Evolutionary conservation across 2,888 invertebrate species (phyloP).

Genomic region (Noctua fimbriata): DNA sequence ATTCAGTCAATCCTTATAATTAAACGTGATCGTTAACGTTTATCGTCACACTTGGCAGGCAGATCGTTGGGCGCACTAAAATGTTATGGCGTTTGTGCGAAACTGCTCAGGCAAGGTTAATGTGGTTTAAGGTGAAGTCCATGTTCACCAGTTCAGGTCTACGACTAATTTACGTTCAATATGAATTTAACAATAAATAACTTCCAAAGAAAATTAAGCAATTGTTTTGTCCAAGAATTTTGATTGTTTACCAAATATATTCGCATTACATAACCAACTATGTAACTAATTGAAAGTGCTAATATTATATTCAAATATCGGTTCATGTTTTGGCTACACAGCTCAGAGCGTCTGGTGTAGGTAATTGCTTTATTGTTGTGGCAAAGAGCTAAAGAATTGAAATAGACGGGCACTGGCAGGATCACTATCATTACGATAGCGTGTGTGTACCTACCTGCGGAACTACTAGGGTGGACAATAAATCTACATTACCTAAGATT

Average conservation of each 20-base stretch:
- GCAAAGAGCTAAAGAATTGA: conserved; percentile 57
- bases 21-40: conserved; percentile 29
- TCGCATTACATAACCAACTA: background rate
- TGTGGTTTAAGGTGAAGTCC: conserved; percentile 37
- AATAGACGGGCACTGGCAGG: conserved; percentile 52
- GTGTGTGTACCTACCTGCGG: conserved; percentile 26
- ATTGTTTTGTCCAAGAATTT: background rate
- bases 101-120: conserved; percentile 51
- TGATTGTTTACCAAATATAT: background rate
- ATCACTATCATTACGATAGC: conserved; percentile 50
- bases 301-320: conserved; percentile 18
- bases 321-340: conserved; percentile 36
- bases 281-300: conserved; percentile 7
- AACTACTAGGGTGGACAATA: conserved; percentile 43
- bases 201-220: background rate
- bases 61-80: conserved; percentile 38
- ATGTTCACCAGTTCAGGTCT: conserved; percentile 18
- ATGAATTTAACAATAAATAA: background rate
- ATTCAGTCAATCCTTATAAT: conserved; percentile 14
- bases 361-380: conserved; percentile 47
- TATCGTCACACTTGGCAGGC: conserved; percentile 44
- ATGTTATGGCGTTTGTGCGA: conserved; percentile 46
- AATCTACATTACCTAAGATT: conserved; percentile 60
- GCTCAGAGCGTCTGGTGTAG: conserved; percentile 35
- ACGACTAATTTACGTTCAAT: background rate